Evolutionary conservation across 1,140 invertebrate species (phyloP).

Genomic region (Leguminivora glycinivorella): DNA sequence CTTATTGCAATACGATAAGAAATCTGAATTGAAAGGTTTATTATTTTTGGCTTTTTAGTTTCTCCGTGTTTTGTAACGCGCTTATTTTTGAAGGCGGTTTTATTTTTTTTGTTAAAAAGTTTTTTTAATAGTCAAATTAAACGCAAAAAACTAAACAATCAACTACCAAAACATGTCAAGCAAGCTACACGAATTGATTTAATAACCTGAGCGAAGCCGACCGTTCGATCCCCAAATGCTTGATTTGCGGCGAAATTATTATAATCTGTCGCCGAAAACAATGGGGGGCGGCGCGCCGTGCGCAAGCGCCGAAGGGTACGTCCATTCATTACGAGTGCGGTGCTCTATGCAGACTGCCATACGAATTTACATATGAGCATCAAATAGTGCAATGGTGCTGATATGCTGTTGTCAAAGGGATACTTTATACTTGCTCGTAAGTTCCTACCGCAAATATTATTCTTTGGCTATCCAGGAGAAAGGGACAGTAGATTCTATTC

Average conservation of each 20-base stretch:
- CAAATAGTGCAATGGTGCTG: neutral
- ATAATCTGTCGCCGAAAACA: constrained; percentile 59
- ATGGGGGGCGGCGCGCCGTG: constrained; percentile 49
- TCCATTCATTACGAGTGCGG: constrained; percentile 41
- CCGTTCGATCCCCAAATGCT: constrained; percentile 60
- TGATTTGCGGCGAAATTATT: constrained; percentile 66
- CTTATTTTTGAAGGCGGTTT: too few species aligned
- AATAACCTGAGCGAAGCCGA: constrained; percentile 52
- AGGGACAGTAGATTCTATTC: too few species aligned
- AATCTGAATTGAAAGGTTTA: too few species aligned
- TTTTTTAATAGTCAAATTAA: constrained; percentile 17
- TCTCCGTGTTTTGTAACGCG: too few species aligned
- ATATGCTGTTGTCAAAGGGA: neutral
- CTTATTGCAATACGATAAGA: too few species aligned
- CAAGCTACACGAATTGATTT: constrained; percentile 48
- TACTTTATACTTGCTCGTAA: too few species aligned
- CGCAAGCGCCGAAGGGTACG: constrained; percentile 34
- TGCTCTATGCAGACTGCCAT: constrained; percentile 10
- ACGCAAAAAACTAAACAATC: constrained; percentile 14
- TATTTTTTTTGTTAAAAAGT: too few species aligned
- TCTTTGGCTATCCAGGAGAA: too few species aligned
- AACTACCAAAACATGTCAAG: constrained; percentile 40
- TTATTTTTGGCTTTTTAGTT: too few species aligned
- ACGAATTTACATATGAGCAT: constrained; percentile 5
- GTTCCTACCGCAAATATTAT: too few species aligned